A percentile compares a stretch with the other conserved stretches of the same genome.
Conservation (phyloP, 2,888 invertebrate genomes). For the Theodoxus fluviatilis region DNA sequence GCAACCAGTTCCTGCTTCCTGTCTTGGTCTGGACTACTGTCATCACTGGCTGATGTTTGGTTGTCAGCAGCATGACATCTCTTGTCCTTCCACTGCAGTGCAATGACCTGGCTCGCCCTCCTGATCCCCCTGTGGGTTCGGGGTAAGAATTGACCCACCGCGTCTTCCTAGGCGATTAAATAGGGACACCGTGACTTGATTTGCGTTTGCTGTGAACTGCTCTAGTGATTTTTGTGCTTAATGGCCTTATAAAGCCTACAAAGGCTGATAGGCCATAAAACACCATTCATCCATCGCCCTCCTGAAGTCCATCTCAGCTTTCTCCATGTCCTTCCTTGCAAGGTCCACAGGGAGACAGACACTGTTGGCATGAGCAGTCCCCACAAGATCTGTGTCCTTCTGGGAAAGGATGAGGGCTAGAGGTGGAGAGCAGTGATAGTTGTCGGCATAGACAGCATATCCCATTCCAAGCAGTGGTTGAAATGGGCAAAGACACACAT, state of each 20-base stretch:
- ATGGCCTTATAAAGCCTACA: too few relatives aligned
- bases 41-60: neutral
- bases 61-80: constrained; percentile 22
- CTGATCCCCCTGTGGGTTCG: constrained; percentile 2
- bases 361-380: constrained; percentile 21
- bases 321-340: neutral
- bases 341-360: constrained; percentile 26
- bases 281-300: too few relatives aligned
- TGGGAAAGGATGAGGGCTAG: constrained; percentile 1
- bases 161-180: too few relatives aligned
- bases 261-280: too few relatives aligned
- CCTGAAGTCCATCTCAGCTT: too few relatives aligned
- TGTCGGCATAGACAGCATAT: constrained; percentile 26
- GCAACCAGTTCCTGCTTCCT: constrained; percentile 17
- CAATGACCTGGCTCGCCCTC: neutral
- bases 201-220: too few relatives aligned
- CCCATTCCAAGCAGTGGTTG: constrained; percentile 5
- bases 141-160: too few relatives aligned
- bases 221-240: too few relatives aligned
- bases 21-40: neutral
- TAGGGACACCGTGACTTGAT: too few relatives aligned
- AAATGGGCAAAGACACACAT: constrained; percentile 3
- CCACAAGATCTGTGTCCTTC: constrained; percentile 17
- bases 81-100: constrained; percentile 28
- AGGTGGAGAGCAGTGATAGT: constrained; percentile 27